Percentiles rank a stretch among this genome's conserved stretches.
phyloP scores from a whole-genome alignment of 2,113 vertebrate species.

The Mormoops blainvillei region DNA sequence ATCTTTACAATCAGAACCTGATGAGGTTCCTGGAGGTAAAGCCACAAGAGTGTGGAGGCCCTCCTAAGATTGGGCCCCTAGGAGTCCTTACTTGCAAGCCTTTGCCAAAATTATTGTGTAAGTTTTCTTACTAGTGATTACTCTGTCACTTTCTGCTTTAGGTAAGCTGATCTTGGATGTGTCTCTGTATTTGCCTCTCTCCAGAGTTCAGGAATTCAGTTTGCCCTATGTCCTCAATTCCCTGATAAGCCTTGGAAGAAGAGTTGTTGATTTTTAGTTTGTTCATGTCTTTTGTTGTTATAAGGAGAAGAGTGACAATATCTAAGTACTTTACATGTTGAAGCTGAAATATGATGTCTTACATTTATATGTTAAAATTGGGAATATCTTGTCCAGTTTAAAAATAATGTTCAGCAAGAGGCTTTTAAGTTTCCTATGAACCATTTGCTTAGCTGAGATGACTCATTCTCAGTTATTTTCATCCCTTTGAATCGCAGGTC shows the following conservation, averaged over 20 bases:
- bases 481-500: conserved; percentile 60
- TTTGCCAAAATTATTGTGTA: conserved; percentile 4
- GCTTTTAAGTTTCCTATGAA: conserved; percentile 51
- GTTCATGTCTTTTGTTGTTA: conserved; percentile 2
- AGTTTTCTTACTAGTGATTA: neutral
- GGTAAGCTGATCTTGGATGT: conserved; percentile 26
- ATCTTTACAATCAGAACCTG: neutral
- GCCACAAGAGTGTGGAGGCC: neutral
- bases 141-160: neutral
- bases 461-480: conserved; percentile 65
- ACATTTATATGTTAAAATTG: conserved; percentile 58
- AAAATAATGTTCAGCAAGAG: conserved; percentile 64
- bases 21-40: neutral
- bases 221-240: neutral
- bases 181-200: conserved; percentile 1
- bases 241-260: conserved; percentile 1
- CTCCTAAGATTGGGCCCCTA: neutral
- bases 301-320: neutral
- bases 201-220: neutral
- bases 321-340: neutral
- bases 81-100: neutral
- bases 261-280: conserved; percentile 26
- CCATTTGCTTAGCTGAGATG: conserved; percentile 57
- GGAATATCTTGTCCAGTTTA: conserved; percentile 57
- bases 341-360: conserved; percentile 43